These are phyloP conservation scores for Arenicola marina DNA, from an alignment of 2,888 invertebrate genomes.

Conservation along the genomic window DNA sequence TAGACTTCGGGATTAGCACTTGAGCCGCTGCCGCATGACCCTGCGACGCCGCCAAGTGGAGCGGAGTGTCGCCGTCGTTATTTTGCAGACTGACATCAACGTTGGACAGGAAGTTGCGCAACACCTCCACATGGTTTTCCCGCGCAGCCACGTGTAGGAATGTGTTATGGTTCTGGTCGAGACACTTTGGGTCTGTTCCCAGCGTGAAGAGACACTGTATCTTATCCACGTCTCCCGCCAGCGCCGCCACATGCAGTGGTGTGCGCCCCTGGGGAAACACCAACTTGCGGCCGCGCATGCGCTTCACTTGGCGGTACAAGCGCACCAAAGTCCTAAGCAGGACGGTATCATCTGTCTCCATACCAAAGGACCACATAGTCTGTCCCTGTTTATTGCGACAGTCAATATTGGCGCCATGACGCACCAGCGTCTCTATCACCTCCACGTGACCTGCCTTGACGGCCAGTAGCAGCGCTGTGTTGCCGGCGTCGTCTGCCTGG, in stretches of 20 bases:
- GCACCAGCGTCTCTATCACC: conserved; percentile 42
- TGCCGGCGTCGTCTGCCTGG: conserved; percentile 49
- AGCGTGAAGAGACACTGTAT: conserved; percentile 42
- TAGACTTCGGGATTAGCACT: conserved; percentile 45
- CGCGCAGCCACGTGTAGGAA: conserved; percentile 54
- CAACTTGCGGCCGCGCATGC: neutral
- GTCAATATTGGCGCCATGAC: conserved; percentile 39
- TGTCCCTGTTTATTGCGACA: conserved; percentile 49
- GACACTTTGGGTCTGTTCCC: conserved; percentile 39
- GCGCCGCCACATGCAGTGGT: conserved; percentile 44
- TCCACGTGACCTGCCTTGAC: conserved; percentile 44
- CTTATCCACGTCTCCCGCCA: conserved; percentile 41
- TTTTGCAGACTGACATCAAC: conserved; percentile 43
- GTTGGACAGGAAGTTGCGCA: conserved; percentile 37
- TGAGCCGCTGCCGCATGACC: conserved; percentile 44
- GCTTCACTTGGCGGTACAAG: neutral
- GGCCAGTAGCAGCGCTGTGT: conserved; percentile 51
- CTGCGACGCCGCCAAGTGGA: conserved; percentile 52
- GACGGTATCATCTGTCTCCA: conserved; percentile 40
- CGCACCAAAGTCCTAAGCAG: conserved; percentile 33
- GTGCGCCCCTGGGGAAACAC: conserved; percentile 27
- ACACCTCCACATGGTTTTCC: conserved; percentile 34
- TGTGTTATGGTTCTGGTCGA: conserved; percentile 49
- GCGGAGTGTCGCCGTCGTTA: conserved; percentile 49
- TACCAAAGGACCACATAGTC: conserved; percentile 51